These are phyloP conservation scores for Paratrypauchen microcephalus DNA, from an alignment of 2,797 vertebrate species.

Conservation along the genomic window DNA sequence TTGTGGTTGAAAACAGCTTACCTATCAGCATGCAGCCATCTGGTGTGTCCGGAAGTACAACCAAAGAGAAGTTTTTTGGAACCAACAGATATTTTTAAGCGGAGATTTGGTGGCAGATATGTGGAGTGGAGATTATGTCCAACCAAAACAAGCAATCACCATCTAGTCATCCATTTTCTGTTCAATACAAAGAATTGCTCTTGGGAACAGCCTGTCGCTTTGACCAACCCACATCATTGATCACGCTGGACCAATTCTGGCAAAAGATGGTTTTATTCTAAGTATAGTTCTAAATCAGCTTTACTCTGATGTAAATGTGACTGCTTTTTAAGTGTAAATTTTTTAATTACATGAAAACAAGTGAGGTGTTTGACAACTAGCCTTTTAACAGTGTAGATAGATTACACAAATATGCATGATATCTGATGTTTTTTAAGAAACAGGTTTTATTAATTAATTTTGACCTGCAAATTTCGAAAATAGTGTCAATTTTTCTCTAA, in stretches of 20 bases:
- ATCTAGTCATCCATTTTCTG: neutral
- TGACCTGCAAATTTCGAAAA: no score
- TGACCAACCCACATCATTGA: neutral
- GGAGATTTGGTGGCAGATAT: constrained; percentile 1
- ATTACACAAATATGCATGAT: no score
- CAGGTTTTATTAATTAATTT: no score
- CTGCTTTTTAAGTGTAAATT: no score
- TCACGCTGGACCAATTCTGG: neutral
- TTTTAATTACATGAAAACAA: no score
- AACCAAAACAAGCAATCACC: neutral
- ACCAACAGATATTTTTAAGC: neutral
- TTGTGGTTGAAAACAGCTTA: constrained; percentile 5
- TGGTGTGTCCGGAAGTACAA: neutral
- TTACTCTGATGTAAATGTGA: neutral
- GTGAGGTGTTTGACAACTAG: no score
- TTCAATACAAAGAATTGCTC: neutral
- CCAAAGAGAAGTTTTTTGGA: constrained; percentile 4
- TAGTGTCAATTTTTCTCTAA: no score
- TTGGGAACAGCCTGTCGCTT: neutral
- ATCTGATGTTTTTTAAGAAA: no score
- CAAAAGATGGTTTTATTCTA: neutral
- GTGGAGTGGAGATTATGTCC: neutral
- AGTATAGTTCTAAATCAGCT: neutral
- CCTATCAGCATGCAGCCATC: constrained; percentile 2
- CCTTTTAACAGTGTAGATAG: no score